These are phyloP conservation scores for Porites divaricata DNA, from an alignment of 92 coral and sea anemone genomes.

Conservation along the genomic window DNA sequence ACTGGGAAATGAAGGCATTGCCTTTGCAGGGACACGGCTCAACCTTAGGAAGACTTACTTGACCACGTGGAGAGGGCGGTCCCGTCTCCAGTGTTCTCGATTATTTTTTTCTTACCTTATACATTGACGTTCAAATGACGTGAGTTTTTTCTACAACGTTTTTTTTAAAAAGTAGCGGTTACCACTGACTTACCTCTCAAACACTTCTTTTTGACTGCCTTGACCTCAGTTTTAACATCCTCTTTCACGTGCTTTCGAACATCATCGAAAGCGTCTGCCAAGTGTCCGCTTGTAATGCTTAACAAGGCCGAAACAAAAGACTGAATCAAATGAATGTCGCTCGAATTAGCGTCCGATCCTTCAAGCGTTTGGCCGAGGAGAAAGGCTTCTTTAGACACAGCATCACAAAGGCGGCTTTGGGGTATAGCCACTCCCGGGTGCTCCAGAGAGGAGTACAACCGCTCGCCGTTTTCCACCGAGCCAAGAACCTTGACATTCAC, in stretches of 20 bases:
- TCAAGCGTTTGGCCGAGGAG: conserved; percentile 92
- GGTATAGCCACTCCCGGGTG: conserved; percentile 93
- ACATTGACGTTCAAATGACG: too few species aligned
- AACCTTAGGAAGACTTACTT: too few species aligned
- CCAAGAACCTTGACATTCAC: conserved; percentile 92
- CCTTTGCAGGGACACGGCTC: too few species aligned
- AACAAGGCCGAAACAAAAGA: conserved; percentile 91
- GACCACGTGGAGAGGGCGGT: too few species aligned
- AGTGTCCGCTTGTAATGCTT: conserved; percentile 81
- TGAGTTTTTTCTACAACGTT: neutral
- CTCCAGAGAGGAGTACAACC: conserved; percentile 90
- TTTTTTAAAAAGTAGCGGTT: neutral
- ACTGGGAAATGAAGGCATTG: too few species aligned
- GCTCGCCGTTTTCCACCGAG: conserved; percentile 86
- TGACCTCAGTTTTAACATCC: conserved; percentile 83
- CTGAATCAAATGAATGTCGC: conserved; percentile 70
- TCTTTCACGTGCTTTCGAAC: conserved; percentile 79
- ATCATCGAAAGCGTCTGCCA: conserved; percentile 73
- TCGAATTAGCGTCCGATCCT: conserved; percentile 56
- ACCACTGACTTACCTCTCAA: conserved; percentile 67
- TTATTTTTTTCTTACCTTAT: too few species aligned
- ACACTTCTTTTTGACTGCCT: conserved; percentile 68
- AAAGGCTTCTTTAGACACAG: conserved; percentile 69
- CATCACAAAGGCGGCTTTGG: conserved; percentile 74
- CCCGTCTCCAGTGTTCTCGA: too few species aligned